Evolutionary conservation across 2,113 vertebrate genomes (phyloP).

Genomic region (Seriola rivoliana): DNA sequence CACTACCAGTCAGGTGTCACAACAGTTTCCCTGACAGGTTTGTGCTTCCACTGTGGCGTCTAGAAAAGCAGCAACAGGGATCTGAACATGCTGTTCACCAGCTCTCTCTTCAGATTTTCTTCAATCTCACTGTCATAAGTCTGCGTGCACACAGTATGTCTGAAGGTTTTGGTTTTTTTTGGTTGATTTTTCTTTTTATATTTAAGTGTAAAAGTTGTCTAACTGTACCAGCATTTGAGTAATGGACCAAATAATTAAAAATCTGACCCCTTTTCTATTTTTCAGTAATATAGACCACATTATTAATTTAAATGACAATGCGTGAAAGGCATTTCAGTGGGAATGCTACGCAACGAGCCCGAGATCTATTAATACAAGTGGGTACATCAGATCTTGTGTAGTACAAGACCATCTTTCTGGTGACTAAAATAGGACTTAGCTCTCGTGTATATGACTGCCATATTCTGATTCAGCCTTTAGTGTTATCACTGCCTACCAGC

Average conservation of each 20-base stretch:
- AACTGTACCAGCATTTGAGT: background rate
- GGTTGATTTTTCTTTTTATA: background rate
- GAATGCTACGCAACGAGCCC: background rate
- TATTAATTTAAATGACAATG: background rate
- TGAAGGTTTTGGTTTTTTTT: constrained; percentile 1
- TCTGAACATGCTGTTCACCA: constrained; percentile 39
- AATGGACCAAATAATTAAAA: background rate
- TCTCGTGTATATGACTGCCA: background rate
- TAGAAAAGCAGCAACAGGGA: constrained; percentile 43
- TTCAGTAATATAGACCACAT: background rate
- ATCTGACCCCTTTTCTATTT: background rate
- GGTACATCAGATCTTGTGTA: constrained; percentile 18
- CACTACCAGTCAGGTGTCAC: constrained; percentile 69
- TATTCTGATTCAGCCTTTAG: constrained; percentile 1
- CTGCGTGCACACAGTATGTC: background rate
- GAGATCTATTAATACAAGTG: constrained; percentile 42
- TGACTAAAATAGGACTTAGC: constrained; percentile 45
- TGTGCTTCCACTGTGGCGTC: constrained; percentile 45
- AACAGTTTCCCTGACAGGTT: constrained; percentile 59
- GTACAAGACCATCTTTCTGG: constrained; percentile 34
- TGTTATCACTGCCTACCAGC: constrained; percentile 44
- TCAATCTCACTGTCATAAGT: constrained; percentile 11
- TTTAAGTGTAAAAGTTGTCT: background rate
- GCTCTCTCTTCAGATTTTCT: constrained; percentile 16
- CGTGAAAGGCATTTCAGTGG: background rate